Conservation (phyloP, 2,888 invertebrate genomes). For the Lasioglossum villosulum region DNA sequence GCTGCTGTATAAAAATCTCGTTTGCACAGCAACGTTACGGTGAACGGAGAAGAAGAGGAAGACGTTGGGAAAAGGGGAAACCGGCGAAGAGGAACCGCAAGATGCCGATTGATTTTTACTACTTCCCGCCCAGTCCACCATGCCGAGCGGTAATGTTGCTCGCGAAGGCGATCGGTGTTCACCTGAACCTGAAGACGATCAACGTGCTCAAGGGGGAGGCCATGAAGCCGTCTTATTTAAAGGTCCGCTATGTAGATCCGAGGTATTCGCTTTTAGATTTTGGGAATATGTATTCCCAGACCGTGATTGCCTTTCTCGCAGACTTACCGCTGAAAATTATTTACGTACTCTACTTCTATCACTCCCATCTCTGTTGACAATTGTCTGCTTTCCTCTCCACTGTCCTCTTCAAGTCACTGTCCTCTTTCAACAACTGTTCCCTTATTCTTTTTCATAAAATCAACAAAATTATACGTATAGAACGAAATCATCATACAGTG, state of each 20-base stretch:
- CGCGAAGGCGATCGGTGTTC: slow-evolving; percentile 88
- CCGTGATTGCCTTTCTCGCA: neutral
- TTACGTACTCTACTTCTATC: too few relatives aligned
- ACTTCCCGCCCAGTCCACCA: slow-evolving; percentile 88
- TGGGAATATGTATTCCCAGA: neutral
- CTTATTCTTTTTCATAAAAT: too few relatives aligned
- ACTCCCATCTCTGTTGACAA: neutral
- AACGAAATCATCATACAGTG: too few relatives aligned
- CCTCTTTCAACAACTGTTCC: too few relatives aligned
- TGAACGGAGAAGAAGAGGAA: neutral
- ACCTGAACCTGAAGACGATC: slow-evolving; percentile 88
- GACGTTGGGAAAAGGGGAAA: neutral
- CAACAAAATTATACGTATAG: too few relatives aligned
- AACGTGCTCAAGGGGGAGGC: slow-evolving; percentile 88
- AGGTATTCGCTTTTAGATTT: neutral
- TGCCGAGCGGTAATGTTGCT: slow-evolving; percentile 88
- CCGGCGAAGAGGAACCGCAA: slow-evolving; percentile 14
- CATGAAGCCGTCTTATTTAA: slow-evolving; percentile 88
- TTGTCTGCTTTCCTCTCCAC: neutral
- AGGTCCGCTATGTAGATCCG: slow-evolving; percentile 84
- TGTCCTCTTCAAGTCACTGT: neutral
- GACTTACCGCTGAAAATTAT: neutral
- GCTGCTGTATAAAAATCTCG: slow-evolving; percentile 67
- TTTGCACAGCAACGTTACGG: slow-evolving; percentile 49
- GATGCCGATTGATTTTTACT: slow-evolving; percentile 87